phyloP scores from a whole-genome alignment of 2,888 invertebrate genomes.

The Hoplodrina blanda region DNA sequence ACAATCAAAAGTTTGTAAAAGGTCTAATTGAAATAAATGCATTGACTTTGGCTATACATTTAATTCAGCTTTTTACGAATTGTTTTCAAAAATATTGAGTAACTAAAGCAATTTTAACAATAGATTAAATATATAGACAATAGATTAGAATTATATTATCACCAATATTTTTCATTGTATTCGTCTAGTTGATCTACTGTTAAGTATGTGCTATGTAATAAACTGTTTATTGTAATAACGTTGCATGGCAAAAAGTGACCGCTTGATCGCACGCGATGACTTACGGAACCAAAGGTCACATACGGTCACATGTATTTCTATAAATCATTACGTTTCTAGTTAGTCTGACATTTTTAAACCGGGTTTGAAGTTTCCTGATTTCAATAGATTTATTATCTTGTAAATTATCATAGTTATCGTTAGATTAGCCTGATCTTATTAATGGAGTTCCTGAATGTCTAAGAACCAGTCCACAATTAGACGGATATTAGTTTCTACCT shows the following conservation, averaged over 20 bases:
- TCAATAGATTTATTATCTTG: constrained; percentile 8
- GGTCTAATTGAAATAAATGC: no score
- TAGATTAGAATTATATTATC: no score
- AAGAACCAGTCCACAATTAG: not conserved
- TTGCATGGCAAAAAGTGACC: constrained; percentile 57
- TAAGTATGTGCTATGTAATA: not conserved
- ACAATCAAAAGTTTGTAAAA: no score
- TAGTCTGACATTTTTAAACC: not conserved
- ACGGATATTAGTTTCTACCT: no score
- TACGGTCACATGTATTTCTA: constrained; percentile 13
- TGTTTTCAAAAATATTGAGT: no score
- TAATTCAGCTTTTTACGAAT: no score
- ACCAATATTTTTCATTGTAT: not conserved
- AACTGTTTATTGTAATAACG: constrained; percentile 49
- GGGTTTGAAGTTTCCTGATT: constrained; percentile 21
- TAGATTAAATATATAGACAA: no score
- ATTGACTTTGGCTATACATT: no score
- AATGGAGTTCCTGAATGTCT: constrained; percentile 14
- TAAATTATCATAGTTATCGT: constrained; percentile 20
- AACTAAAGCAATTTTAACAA: no score
- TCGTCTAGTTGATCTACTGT: constrained; percentile 41
- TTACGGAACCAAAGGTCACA: constrained; percentile 56
- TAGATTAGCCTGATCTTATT: constrained; percentile 20
- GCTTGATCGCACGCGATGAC: constrained; percentile 42
- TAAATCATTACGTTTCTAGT: constrained; percentile 1